These are phyloP conservation scores for Panonychus citri DNA, from an alignment of 1,140 invertebrate genomes.

Conservation along the genomic window DNA sequence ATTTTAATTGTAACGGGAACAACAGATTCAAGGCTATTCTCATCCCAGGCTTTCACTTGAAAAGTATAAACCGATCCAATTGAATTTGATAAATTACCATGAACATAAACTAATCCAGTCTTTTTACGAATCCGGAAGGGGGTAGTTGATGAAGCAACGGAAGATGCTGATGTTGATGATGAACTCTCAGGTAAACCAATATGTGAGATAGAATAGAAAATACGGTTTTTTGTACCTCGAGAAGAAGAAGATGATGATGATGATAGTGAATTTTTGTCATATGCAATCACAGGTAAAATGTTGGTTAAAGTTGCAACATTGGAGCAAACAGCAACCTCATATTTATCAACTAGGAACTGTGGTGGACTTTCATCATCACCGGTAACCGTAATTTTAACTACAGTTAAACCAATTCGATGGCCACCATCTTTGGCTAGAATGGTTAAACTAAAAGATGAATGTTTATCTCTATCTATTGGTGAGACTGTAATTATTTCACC, in stretches of 20 bases:
- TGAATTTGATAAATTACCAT: not conserved
- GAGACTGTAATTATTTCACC: slow-evolving; percentile 19
- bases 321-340: slow-evolving; percentile 64
- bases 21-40: slow-evolving; percentile 60
- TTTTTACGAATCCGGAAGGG: not conserved
- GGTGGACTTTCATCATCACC: slow-evolving; percentile 82
- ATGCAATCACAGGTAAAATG: slow-evolving; percentile 33
- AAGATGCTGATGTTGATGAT: not conserved
- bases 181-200: not conserved
- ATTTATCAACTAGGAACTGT: slow-evolving; percentile 50
- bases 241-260: not conserved
- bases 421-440: slow-evolving; percentile 67
- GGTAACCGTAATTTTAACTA: slow-evolving; percentile 49
- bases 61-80: slow-evolving; percentile 26
- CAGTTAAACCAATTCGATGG: slow-evolving; percentile 48
- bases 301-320: slow-evolving; percentile 52
- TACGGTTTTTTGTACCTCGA: not conserved
- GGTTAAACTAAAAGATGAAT: slow-evolving; percentile 45
- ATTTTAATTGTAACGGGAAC: slow-evolving; percentile 29
- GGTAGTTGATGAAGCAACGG: not conserved
- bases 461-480: slow-evolving; percentile 50
- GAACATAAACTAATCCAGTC: no score
- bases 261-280: slow-evolving; percentile 54
- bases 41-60: slow-evolving; percentile 61
- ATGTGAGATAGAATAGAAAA: not conserved